Base-by-base conservation (phyloP, 1,140 invertebrate species). In the Ectropis grisescens region DNA sequence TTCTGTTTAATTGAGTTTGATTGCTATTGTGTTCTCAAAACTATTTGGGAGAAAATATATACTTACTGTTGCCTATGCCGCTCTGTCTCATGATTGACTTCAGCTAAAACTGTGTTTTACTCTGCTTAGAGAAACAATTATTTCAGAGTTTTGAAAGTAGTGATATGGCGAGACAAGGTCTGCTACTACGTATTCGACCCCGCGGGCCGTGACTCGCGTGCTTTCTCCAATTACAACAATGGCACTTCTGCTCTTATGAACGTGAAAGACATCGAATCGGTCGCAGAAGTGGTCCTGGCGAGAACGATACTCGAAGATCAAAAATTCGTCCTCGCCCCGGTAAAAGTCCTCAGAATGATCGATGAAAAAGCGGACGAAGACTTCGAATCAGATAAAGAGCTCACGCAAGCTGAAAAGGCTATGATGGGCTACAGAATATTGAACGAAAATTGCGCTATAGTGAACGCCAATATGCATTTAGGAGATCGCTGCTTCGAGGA, bases 121-220 rank as follows among this genome's bases (percentile, higher is more conserved):
- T 19, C n/a, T n/a, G n/a, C n/a, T n/a, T n/a, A n/a, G n/a, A n/a
- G n/a, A 29, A 5, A 24, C 30, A 13, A n/a, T 33, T 42, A 23
- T 42, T 55, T 37, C 39, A 79, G 82, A 36, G 62, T 82, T 14
- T 38, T 82, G 4, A 80, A 82, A 52, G 39, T 85, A 6, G 67
- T 79, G 0, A 78, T 86, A 35, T 86, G 84, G 85, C 84, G 81
- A 35, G 76, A 84, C 39, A 82, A 66, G 38, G 59, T 79, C 24
- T 83, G 82, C 46, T 85, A 67, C 42, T 85, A 84, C 33, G 69
- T 85, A 33, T 86, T 86, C 41, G 84, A 85, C 49, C 80, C 82
- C 4, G 75, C 68, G 19, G 76, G 82, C 1, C 65, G 85, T 46
- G 67, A 81, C 34, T 51, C 64, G 2, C 60, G 55, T 12, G 76